Conservation (phyloP, 2,888 invertebrate genomes). For the Cloeon dipterum region DNA sequence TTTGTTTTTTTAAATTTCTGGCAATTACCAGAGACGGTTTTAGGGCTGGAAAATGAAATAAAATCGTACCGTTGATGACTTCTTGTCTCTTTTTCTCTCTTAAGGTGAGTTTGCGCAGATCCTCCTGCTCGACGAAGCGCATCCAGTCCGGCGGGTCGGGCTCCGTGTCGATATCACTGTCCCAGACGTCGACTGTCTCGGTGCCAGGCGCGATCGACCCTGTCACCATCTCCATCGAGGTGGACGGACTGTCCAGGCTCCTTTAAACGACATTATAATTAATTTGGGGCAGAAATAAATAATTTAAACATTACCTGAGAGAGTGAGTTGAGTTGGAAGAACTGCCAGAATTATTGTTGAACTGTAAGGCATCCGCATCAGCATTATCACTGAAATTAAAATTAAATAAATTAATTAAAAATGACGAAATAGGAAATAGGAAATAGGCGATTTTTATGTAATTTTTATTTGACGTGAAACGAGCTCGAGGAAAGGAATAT, state of each 20-base stretch:
- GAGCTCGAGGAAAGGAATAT: no score
- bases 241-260: constrained; percentile 47
- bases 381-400: no score
- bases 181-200: constrained; percentile 10
- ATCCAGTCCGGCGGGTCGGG: constrained; percentile 60
- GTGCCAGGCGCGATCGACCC: constrained; percentile 10
- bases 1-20: no score
- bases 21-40: no score
- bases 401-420: no score
- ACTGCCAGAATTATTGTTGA: constrained; percentile 31
- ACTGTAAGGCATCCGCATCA: constrained; percentile 6
- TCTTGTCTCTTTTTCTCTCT: constrained; percentile 78
- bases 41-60: no score
- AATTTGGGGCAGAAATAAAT: neutral
- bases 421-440: no score
- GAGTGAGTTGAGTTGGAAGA: constrained; percentile 48
- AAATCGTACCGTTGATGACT: constrained; percentile 75
- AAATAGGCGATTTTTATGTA: no score
- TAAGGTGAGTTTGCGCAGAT: constrained; percentile 44
- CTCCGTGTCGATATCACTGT: constrained; percentile 34
- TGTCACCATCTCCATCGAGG: constrained; percentile 42
- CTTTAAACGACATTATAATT: constrained; percentile 15
- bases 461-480: no score
- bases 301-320: constrained; percentile 21
- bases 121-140: constrained; percentile 47